Base-by-base conservation (phyloP, 1,140 invertebrate species). In the Melitaea cinxia region DNA sequence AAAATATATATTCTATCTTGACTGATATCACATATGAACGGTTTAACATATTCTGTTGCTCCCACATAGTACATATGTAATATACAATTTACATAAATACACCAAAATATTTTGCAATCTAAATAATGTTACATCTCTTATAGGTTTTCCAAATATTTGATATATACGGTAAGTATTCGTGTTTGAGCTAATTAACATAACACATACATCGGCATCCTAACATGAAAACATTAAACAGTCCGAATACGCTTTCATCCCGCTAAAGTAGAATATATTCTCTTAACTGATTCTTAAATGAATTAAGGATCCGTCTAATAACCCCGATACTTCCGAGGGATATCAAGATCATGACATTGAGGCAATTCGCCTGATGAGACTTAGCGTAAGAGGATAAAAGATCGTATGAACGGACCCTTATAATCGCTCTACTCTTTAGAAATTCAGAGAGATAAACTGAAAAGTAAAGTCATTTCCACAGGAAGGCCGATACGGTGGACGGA, bases 361-460 rank as follows among this genome's bases (percentile, higher is more conserved):
- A 60, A 65, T 59, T 66, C 57, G 23, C n/a, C 37, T 60, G 57
- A 66, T 60, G 64, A 66, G 56, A 47, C 64, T 58, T 52, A 66
- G 33, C 19, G 23, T 55, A 63, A 63, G 50, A 54, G 60, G 52
- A 63, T 63, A 63, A 66, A 58, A 24, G 49, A 53, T 35, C 50
- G 37, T 55, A 66, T 45, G 64, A 68, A 68, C 23, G 24, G 14
- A 61, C 65, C 56, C 69, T 72, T 61, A 65, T 68, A 72, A 71
- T 67, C 64, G 64, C 58, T 60, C 57, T 33, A 55, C 60, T 63
- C 73, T 70, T 75, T 69, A 69, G 58, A 75, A 70, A 72, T 72
- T 70, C 61, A 63, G 68, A 70, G 73, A 76, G 73, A 76, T 76
- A 68, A 76, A 66, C 65, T 70, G 59, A 60, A 68, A 76, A 73